A percentile compares a stretch with the other conserved stretches of the same genome.
Conservation (phyloP, 53 echinoderm and acorn worm species). For the Astropecten irregularis region DNA sequence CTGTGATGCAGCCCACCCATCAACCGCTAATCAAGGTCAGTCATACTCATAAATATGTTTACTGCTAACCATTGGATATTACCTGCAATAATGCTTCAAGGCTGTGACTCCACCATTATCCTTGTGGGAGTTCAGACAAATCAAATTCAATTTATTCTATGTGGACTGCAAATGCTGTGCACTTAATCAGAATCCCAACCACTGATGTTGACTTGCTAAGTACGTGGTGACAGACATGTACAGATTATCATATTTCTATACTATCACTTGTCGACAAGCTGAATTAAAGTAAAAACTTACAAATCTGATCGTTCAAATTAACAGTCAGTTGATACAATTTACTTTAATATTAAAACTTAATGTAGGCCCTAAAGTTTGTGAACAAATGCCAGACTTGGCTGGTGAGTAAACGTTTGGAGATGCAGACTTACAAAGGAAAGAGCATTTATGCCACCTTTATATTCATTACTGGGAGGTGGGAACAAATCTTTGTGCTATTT, state of each 20-base stretch:
- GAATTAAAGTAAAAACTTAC: too few species aligned
- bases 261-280: too few species aligned
- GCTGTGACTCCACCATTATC: neutral
- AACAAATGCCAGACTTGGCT: too few species aligned
- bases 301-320: too few species aligned
- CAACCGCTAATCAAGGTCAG: neutral
- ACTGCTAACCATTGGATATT: neutral
- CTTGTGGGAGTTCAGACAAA: conserved; percentile 1
- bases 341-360: too few species aligned
- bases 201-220: neutral
- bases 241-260: neutral
- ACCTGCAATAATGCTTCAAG: conserved; percentile 9
- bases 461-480: too few species aligned
- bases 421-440: too few species aligned
- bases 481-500: too few species aligned
- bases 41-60: conserved; percentile 25
- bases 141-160: neutral
- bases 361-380: too few species aligned
- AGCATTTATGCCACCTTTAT: too few species aligned
- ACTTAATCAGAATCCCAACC: conserved; percentile 12
- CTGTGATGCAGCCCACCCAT: conserved; percentile 5
- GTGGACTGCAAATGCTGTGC: neutral
- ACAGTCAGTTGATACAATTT: too few species aligned
- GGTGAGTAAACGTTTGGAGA: too few species aligned
- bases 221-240: neutral